phyloP scores from a whole-genome alignment of 1,140 invertebrate species.

The Zaprionus vittiger region DNA sequence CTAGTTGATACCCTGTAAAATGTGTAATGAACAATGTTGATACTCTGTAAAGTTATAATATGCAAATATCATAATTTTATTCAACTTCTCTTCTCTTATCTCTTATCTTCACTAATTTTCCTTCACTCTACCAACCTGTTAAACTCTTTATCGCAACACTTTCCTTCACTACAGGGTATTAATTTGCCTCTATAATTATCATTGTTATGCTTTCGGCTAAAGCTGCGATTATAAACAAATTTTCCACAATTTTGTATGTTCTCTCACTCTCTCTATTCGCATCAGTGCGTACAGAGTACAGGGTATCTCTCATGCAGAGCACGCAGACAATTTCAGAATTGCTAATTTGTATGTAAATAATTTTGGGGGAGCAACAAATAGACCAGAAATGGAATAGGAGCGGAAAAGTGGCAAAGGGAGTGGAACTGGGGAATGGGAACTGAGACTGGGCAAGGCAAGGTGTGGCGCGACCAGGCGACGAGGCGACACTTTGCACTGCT shows the following conservation, averaged over 20 bases:
- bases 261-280: not conserved
- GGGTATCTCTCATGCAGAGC: conserved; percentile 8
- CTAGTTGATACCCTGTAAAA: not conserved
- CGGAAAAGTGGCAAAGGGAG: conserved; percentile 5
- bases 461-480: conserved; percentile 36
- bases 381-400: not conserved
- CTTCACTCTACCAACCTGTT: too few species aligned
- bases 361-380: conserved; percentile 58
- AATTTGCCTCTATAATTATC: not conserved
- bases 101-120: too few species aligned
- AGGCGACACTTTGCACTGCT: conserved; percentile 56
- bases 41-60: too few species aligned
- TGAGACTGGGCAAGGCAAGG: conserved; percentile 20
- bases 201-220: not conserved
- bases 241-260: not conserved
- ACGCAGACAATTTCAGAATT: conserved; percentile 50
- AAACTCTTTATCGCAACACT: too few species aligned
- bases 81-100: too few species aligned
- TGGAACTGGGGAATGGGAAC: not conserved
- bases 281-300: not conserved
- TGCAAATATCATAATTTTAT: too few species aligned
- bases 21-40: too few species aligned
- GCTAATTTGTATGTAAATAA: conserved; percentile 79
- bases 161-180: not conserved
- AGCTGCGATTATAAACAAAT: conserved; percentile 1